phyloP scores from a whole-genome alignment of 2,113 vertebrate genomes.

The Triplophysa tibetana region DNA sequence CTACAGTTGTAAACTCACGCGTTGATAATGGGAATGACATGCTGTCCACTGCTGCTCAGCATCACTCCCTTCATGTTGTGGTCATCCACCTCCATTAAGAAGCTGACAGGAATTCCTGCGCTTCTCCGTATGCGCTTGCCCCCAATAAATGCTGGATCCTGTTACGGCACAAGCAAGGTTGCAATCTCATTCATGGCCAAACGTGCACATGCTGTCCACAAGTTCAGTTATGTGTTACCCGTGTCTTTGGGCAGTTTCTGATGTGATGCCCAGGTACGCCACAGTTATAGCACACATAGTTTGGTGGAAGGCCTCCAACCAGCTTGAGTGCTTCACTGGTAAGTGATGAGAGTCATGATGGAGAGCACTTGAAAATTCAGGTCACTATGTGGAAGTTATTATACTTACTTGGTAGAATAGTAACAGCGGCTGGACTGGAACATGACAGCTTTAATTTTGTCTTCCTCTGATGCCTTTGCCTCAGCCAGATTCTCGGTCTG shows the following conservation, averaged over 20 bases:
- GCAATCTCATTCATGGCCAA: too few species aligned
- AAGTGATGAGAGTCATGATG: too few species aligned
- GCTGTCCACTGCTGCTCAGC: too few species aligned
- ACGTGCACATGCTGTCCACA: neutral
- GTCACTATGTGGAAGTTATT: too few species aligned
- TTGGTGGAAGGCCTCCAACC: too few species aligned
- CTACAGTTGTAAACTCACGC: neutral
- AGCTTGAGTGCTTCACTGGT: too few species aligned
- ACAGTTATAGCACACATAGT: neutral
- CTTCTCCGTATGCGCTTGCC: neutral
- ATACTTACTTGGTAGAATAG: neutral
- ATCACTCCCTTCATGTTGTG: neutral
- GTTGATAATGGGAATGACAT: neutral
- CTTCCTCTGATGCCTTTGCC: constrained; percentile 6
- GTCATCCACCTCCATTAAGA: neutral
- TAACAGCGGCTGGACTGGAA: neutral
- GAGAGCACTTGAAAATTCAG: too few species aligned
- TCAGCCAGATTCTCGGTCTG: constrained; percentile 13
- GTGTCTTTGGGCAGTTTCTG: neutral
- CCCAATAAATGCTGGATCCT: neutral
- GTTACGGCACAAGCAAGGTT: neutral
- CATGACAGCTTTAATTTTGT: constrained; percentile 17
- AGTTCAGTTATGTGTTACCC: too few species aligned
- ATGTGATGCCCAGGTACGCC: neutral
- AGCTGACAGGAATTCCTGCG: neutral